Evolutionary conservation across 2,113 vertebrate genomes (phyloP).

Genomic region (Amazona vittata): DNA sequence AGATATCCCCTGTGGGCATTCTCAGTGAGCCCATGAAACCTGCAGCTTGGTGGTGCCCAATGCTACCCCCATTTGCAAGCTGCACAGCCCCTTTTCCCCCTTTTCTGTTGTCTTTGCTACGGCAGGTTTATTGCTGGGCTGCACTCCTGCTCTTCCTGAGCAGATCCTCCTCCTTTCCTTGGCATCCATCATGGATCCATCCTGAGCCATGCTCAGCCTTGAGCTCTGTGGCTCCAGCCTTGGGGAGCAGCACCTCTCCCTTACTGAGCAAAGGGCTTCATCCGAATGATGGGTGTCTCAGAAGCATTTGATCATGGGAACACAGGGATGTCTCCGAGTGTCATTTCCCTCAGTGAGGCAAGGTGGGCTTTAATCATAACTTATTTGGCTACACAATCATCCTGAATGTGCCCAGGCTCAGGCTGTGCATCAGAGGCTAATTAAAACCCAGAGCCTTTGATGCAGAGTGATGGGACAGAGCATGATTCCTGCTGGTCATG

Average conservation of each 20-base stretch:
- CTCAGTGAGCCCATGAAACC: not conserved
- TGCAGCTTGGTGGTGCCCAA: not conserved
- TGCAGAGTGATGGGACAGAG: not conserved
- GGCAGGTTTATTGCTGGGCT: not conserved
- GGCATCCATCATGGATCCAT: rapidly evolving
- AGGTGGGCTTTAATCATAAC: not conserved
- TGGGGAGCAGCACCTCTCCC: not conserved
- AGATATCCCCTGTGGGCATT: not conserved
- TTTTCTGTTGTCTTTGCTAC: not conserved
- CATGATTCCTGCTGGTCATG: not conserved
- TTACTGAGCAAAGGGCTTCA: not conserved
- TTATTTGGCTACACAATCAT: not conserved
- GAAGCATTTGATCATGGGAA: not conserved
- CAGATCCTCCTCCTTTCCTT: not conserved
- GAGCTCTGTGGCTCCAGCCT: not conserved
- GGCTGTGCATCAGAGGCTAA: not conserved
- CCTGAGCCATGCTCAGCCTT: not conserved
- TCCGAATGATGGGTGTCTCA: not conserved
- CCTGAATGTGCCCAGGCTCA: not conserved
- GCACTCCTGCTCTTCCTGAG: not conserved
- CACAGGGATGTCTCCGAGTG: not conserved
- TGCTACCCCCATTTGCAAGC: not conserved
- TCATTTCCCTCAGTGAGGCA: not conserved
- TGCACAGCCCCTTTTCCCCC: not conserved
- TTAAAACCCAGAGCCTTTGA: not conserved